A percentile compares a stretch with the other conserved stretches of the same genome.
phyloP scores from a whole-genome alignment of 2,888 invertebrate genomes.

The Heteropelma amictum region DNA sequence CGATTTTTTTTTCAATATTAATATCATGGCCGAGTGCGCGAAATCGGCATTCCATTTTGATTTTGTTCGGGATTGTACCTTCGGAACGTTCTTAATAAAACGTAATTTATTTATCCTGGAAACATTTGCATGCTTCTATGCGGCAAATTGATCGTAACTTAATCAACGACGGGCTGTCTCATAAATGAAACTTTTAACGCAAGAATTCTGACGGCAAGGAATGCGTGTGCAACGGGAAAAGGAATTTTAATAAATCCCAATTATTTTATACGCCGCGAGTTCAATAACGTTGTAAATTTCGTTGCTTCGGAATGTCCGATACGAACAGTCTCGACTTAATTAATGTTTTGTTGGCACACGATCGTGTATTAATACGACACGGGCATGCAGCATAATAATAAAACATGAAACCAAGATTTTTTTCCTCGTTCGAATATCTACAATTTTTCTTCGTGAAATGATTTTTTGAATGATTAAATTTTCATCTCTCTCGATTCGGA shows the following conservation, averaged over 20 bases:
- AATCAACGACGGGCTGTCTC: not conserved
- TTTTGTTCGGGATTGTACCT: too few species aligned
- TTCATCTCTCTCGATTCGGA: too few species aligned
- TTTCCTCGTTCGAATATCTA: too few species aligned
- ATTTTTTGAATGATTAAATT: too few species aligned
- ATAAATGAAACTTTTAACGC: not conserved
- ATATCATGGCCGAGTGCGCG: too few species aligned
- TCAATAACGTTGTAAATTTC: constrained; percentile 25
- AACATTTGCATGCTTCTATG: too few species aligned
- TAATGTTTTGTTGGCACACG: constrained; percentile 16
- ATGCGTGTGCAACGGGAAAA: not conserved
- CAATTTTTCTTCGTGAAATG: too few species aligned
- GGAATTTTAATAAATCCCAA: not conserved
- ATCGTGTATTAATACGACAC: constrained; percentile 12
- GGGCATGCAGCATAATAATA: not conserved
- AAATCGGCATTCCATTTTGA: too few species aligned
- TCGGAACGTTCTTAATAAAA: too few species aligned
- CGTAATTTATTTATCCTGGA: too few species aligned
- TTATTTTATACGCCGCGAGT: constrained; percentile 14
- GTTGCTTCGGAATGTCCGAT: not conserved
- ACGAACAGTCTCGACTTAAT: constrained; percentile 19
- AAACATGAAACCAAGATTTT: not conserved
- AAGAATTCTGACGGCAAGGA: not conserved
- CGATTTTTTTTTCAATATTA: too few species aligned
- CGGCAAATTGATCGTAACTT: not conserved